Evolutionary conservation across 2,888 invertebrate species (phyloP).

Genomic region (Escarpia spicata): DNA sequence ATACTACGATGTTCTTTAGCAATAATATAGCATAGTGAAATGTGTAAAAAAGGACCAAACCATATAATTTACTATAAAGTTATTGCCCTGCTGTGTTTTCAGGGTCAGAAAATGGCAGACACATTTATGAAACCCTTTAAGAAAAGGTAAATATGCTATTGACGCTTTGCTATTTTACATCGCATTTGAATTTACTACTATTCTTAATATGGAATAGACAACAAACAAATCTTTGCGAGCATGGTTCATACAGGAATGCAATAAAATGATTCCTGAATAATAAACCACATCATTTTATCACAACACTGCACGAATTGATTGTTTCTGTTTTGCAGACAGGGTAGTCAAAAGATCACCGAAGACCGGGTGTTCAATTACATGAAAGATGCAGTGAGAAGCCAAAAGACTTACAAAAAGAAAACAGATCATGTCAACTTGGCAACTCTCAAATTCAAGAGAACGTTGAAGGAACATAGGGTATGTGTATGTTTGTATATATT

Average conservation of each 20-base stretch:
- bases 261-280: neutral
- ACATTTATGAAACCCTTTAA: constrained; percentile 58
- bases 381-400: constrained; percentile 88
- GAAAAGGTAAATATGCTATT: constrained; percentile 49
- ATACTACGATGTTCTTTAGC: neutral
- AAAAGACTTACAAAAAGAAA: constrained; percentile 90
- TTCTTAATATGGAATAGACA: neutral
- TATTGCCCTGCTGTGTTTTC: constrained; percentile 37
- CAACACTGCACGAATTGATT: neutral
- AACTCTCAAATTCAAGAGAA: constrained; percentile 81
- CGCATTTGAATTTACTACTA: neutral
- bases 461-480: constrained; percentile 13
- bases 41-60: neutral
- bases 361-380: constrained; percentile 92
- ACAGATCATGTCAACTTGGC: constrained; percentile 86
- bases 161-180: neutral
- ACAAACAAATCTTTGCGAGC: neutral
- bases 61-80: neutral
- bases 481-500: constrained; percentile 22
- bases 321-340: constrained; percentile 14
- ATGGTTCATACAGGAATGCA: neutral
- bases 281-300: neutral
- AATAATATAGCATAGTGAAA: neutral
- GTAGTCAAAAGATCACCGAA: constrained; percentile 54
- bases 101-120: constrained; percentile 54